Evolutionary conservation across 2,888 invertebrate genomes (phyloP).

Genomic region (Miltochrista miniata): DNA sequence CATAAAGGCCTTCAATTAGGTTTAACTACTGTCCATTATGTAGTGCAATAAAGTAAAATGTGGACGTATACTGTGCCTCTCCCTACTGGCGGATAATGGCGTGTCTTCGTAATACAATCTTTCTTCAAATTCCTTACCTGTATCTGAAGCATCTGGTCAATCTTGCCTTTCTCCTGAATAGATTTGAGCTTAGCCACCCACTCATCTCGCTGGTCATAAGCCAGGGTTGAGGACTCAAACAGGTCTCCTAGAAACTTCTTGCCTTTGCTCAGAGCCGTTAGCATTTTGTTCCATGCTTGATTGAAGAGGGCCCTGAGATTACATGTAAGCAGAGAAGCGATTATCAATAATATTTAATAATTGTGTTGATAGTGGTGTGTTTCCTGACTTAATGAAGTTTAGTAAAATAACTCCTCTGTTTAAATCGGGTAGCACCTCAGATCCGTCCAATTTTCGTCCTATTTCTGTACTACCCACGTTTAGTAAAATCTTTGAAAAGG

Average conservation of each 20-base stretch:
- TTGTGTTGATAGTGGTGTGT: no score
- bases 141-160: slow-evolving; percentile 86
- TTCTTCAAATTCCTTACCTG: slow-evolving; percentile 68
- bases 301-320: slow-evolving; percentile 86
- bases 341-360: not conserved
- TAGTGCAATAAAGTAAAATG: no score
- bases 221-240: slow-evolving; percentile 90
- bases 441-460: no score
- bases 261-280: slow-evolving; percentile 75
- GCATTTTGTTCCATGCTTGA: slow-evolving; percentile 86
- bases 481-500: no score
- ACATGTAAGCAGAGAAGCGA: not conserved
- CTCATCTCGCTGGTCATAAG: slow-evolving; percentile 91
- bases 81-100: no score
- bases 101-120: not conserved
- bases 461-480: no score
- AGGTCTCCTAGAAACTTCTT: slow-evolving; percentile 89
- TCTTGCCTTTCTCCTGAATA: slow-evolving; percentile 86
- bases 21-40: no score
- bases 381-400: no score
- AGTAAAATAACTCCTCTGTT: no score
- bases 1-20: no score
- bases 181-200: slow-evolving; percentile 87
- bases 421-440: no score
- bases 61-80: no score